A percentile compares a stretch with the other conserved stretches of the same genome.
Conservation (phyloP, 2,888 invertebrate species). For the Carterocephalus palaemon region DNA sequence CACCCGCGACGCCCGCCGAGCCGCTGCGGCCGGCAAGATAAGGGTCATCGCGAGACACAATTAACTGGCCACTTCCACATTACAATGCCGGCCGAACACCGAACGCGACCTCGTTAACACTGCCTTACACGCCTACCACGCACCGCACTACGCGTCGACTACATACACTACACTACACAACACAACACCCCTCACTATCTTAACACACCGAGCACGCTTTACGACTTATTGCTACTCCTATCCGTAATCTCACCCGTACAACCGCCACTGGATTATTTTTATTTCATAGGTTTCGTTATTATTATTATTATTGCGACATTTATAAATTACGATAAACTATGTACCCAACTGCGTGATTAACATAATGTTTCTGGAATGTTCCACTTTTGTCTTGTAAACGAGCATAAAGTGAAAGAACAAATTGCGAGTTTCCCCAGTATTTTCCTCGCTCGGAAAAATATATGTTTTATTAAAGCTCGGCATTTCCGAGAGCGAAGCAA, state of each 20-base stretch:
- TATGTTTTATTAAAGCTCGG: conserved; percentile 80
- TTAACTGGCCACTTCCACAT: conserved; percentile 57
- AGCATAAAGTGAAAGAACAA: conserved; percentile 80
- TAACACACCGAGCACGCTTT: conserved; percentile 47
- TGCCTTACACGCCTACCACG: neutral
- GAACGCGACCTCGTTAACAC: conserved; percentile 2
- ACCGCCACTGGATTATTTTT: conserved; percentile 19
- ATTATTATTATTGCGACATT: conserved; percentile 27
- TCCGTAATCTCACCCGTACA: neutral
- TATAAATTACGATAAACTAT: conserved; percentile 57
- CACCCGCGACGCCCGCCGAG: conserved; percentile 48
- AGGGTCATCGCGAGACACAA: conserved; percentile 65
- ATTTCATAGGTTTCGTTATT: conserved; percentile 20
- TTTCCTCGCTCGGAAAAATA: conserved; percentile 79
- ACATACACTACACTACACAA: too few species aligned
- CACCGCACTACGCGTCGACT: neutral
- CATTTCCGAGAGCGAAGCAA: conserved; percentile 76
- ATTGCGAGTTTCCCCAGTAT: conserved; percentile 79
- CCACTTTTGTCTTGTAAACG: conserved; percentile 80
- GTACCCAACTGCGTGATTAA: conserved; percentile 73
- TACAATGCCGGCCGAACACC: conserved; percentile 51
- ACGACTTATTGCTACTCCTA: conserved; percentile 44
- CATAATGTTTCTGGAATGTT: conserved; percentile 77
- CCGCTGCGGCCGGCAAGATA: conserved; percentile 61
- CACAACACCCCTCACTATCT: conserved; percentile 39